phyloP scores from a whole-genome alignment of 2,888 invertebrate species.

The Andrena bicolor region DNA sequence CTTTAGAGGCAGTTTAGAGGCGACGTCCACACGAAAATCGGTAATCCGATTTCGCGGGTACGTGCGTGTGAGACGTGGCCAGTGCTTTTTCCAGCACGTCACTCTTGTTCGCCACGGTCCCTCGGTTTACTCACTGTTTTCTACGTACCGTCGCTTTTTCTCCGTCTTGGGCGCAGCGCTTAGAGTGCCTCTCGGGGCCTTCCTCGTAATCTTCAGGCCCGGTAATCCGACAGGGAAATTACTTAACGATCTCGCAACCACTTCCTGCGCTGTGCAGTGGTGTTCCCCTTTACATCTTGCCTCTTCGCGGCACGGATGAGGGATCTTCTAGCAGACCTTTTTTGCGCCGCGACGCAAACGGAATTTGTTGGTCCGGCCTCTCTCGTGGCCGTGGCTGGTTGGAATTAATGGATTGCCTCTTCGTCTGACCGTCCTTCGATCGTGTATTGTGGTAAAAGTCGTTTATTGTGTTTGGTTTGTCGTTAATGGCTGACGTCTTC shows the following conservation, averaged over 20 bases:
- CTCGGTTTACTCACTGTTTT: conserved; percentile 41
- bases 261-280: conserved; percentile 44
- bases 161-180: conserved; percentile 9
- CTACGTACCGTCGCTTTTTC: conserved; percentile 28
- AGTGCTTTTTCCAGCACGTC: conserved; percentile 2
- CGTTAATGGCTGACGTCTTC: conserved; percentile 21
- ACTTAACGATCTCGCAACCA: conserved; percentile 60
- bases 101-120: neutral
- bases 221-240: conserved; percentile 68
- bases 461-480: neutral
- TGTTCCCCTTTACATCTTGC: conserved; percentile 25
- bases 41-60: conserved; percentile 61
- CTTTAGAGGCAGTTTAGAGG: conserved; percentile 35
- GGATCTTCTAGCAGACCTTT: conserved; percentile 22
- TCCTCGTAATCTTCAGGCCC: conserved; percentile 51
- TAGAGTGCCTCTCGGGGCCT: conserved; percentile 21
- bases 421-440: neutral
- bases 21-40: conserved; percentile 31
- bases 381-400: neutral
- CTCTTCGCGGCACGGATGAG: neutral
- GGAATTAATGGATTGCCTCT: conserved; percentile 13
- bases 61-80: neutral
- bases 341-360: conserved; percentile 15
- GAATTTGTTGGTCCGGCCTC: conserved; percentile 21
- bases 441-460: neutral